Conservation (phyloP, 2,797 vertebrate species). For the Scolopax bukidnonensis region DNA sequence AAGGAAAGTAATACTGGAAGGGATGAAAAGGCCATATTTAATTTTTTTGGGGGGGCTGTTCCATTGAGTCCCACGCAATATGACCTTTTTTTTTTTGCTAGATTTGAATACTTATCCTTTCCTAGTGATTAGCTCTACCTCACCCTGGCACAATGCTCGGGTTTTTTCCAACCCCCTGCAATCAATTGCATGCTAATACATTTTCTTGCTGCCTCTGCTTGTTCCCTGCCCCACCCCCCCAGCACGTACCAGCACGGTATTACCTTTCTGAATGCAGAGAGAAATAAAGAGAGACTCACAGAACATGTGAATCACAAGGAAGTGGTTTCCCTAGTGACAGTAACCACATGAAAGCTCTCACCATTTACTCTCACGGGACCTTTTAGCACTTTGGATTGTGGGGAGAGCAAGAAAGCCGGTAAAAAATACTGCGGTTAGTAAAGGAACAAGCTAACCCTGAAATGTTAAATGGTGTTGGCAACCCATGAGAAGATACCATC, state of each 20-base stretch:
- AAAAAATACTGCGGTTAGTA: conserved; percentile 21
- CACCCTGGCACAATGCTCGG: background rate
- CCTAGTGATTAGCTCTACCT: background rate
- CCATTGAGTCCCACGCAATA: background rate
- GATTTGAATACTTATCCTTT: background rate
- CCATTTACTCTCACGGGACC: conserved; percentile 64
- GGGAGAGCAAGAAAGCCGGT: conserved; percentile 24
- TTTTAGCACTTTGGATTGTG: conserved; percentile 63
- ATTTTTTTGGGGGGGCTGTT: background rate
- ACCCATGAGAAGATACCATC: background rate
- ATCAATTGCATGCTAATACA: background rate
- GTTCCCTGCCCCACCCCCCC: conserved; percentile 21
- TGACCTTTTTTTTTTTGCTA: background rate
- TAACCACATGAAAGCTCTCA: conserved; percentile 67
- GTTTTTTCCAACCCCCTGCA: background rate
- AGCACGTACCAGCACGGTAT: background rate
- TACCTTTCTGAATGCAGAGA: conserved; percentile 37
- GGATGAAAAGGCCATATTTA: background rate
- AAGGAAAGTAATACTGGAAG: background rate
- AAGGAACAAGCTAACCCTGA: background rate
- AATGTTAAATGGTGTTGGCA: background rate
- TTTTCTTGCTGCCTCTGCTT: conserved; percentile 11
- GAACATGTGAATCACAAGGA: conserved; percentile 67
- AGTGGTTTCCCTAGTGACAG: conserved; percentile 72
- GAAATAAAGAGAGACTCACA: conserved; percentile 21